phyloP scores from a whole-genome alignment of 92 coral and sea anemone genomes.

The Siderastrea radians region DNA sequence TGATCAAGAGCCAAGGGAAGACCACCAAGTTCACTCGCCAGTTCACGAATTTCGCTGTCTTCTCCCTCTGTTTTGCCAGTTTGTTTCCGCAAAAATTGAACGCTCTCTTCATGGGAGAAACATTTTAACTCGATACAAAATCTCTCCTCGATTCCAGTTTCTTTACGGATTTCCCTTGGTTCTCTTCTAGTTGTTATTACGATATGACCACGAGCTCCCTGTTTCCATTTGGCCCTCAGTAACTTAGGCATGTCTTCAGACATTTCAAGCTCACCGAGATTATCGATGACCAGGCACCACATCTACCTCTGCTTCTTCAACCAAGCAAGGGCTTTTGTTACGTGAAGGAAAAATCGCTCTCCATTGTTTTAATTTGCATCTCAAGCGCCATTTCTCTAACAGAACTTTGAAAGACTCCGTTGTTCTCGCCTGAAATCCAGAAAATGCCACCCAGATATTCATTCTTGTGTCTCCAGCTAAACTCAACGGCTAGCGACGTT shows the following conservation, averaged over 20 bases:
- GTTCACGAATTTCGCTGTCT: slow-evolving; percentile 29
- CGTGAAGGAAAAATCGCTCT: slow-evolving; percentile 28
- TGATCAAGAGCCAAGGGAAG: slow-evolving; percentile 87
- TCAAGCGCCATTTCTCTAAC: not conserved
- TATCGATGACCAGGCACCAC: slow-evolving; percentile 32
- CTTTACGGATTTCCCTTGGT: slow-evolving; percentile 45
- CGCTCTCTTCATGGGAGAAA: slow-evolving; percentile 49
- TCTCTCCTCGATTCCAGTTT: not conserved
- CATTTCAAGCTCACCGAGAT: slow-evolving; percentile 66
- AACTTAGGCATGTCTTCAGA: not conserved
- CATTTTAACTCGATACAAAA: slow-evolving; percentile 52
- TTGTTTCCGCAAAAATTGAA: slow-evolving; percentile 53
- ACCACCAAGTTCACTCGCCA: slow-evolving; percentile 69
- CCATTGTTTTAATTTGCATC: slow-evolving; percentile 51
- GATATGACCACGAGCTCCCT: slow-evolving; percentile 66
- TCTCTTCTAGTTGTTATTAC: slow-evolving; percentile 84
- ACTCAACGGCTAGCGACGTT: too few species aligned
- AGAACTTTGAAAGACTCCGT: slow-evolving; percentile 56
- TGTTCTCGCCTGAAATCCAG: slow-evolving; percentile 1
- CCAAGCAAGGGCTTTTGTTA: too few species aligned
- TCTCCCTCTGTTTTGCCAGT: slow-evolving; percentile 29
- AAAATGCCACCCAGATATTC: too few species aligned
- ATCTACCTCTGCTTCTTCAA: too few species aligned
- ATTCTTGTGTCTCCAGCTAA: too few species aligned
- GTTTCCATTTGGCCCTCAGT: slow-evolving; percentile 73